Conservation (phyloP, 2,113 vertebrate genomes). For the Cyanoliseus patagonus region DNA sequence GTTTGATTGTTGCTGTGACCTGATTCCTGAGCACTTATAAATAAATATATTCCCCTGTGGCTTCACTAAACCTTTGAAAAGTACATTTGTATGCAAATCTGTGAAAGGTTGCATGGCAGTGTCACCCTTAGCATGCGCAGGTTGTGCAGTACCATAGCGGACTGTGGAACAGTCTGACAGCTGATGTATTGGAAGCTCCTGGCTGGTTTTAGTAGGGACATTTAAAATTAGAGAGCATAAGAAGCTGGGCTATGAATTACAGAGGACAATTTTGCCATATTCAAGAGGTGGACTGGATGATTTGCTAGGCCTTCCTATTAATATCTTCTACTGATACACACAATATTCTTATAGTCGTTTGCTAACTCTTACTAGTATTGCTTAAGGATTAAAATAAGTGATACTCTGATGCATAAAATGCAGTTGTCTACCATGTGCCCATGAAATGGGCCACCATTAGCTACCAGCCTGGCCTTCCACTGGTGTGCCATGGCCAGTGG, state of each 20-base stretch:
- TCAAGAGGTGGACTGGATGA: not conserved
- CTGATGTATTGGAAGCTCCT: not conserved
- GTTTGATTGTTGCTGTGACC: not conserved
- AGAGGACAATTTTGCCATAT: not conserved
- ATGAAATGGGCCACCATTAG: not conserved
- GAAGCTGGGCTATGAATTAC: not conserved
- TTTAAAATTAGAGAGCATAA: not conserved
- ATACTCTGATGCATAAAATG: not conserved
- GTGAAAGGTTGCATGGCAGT: not conserved
- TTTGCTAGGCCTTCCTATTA: not conserved
- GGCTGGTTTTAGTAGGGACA: not conserved
- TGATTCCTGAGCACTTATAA: conserved; percentile 6
- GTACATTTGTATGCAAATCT: conserved; percentile 27
- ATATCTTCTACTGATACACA: not conserved
- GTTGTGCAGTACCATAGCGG: not conserved
- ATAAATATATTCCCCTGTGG: conserved; percentile 21
- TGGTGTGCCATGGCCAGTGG: not conserved
- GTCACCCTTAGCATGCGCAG: not conserved
- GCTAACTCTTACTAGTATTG: not conserved
- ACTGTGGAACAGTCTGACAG: not conserved
- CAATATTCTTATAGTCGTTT: not conserved
- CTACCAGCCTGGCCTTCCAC: not conserved
- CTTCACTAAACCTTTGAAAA: conserved; percentile 30
- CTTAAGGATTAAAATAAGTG: not conserved
- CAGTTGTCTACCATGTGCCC: not conserved